Percentiles rank a stretch among this genome's conserved stretches.
These are phyloP conservation scores for Orchesella flavescens DNA, from an alignment of 2,888 invertebrate species.

Conservation along the genomic window DNA sequence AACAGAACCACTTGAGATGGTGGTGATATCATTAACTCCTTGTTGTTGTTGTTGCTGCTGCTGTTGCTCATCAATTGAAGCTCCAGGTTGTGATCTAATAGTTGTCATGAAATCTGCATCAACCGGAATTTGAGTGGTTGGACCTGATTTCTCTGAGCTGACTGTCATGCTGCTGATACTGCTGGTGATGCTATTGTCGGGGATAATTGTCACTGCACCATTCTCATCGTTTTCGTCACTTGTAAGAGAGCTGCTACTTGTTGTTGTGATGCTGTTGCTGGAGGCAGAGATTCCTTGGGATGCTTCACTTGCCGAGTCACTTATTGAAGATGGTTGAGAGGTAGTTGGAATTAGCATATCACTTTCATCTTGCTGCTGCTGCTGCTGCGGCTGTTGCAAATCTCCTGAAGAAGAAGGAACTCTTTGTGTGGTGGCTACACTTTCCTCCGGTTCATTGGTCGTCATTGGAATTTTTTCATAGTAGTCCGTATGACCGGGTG, in stretches of 20 bases:
- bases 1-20: constrained; percentile 12
- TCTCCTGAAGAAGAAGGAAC: not conserved
- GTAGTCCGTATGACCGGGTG: constrained; percentile 20
- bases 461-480: constrained; percentile 25
- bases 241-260: not conserved
- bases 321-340: not conserved
- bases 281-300: no score
- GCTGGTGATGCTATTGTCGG: not conserved
- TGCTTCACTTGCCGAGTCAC: not conserved
- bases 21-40: constrained; percentile 13
- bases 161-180: not conserved
- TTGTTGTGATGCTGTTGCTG: not conserved
- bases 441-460: constrained; percentile 1
- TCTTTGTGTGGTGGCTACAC: not conserved
- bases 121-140: constrained; percentile 28
- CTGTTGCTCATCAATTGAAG: not conserved
- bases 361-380: constrained; percentile 33
- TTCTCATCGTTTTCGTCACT: constrained; percentile 17
- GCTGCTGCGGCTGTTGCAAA: constrained; percentile 7
- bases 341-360: constrained; percentile 18
- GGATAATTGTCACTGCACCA: constrained; percentile 41
- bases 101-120: constrained; percentile 24
- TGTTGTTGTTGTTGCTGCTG: constrained; percentile 16
- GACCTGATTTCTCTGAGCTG: constrained; percentile 16
- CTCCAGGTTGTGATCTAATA: constrained; percentile 1